Evolutionary conservation across 30 jellyfish, hydroid and myxozoan species (phyloP), one percentile per base, ranked within the genome.

Genomic region (Hydractinia echinata): DNA sequence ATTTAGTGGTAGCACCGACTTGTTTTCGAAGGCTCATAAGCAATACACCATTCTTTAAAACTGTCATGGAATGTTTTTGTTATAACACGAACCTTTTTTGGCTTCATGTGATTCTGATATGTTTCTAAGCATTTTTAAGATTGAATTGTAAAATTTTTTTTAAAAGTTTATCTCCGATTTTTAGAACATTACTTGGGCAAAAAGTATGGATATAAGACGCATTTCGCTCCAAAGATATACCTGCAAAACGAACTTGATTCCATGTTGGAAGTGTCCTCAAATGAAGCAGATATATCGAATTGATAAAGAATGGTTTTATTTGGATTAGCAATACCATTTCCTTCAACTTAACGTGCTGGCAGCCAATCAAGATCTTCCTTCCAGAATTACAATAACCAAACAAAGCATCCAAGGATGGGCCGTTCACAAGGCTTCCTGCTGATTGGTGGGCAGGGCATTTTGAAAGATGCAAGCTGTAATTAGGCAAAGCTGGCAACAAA

Each of bases 391-490:
- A 85, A 85, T 79, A 90, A 90, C 76, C 87, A 87, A 62, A 68
- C 66, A n/a, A n/a, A n/a, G 88, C 61, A 4, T 78, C 95, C 19
- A 74, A 58, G 49, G 97, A 85, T 55, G 93, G 81, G 82, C n/a
- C 85, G 95, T 21, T 55, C 85, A 7, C 68, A 62, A 5, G 97
- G 95, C 64, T 85, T 94, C 20, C 73, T n/a, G n/a, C 80, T 5
- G 84, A 82, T 54, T 90, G 97, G 97, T 90, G 97, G 97, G 67
- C 56, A 2, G n/a, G n/a, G 95, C 93, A 14, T 90, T 90, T 82
- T 95, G 84, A 71, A 64, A 67, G 49, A 84, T 90, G 90, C 97
- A 90, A 55, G 61, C 4, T 54, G 69, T 85, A 5, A 81, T 90
- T 1, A 86, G 97, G 8, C 66, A n/a, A 81, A 16, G 97, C 95